Conservation (phyloP, 2,113 vertebrate genomes). For the Catagonus wagneri region DNA sequence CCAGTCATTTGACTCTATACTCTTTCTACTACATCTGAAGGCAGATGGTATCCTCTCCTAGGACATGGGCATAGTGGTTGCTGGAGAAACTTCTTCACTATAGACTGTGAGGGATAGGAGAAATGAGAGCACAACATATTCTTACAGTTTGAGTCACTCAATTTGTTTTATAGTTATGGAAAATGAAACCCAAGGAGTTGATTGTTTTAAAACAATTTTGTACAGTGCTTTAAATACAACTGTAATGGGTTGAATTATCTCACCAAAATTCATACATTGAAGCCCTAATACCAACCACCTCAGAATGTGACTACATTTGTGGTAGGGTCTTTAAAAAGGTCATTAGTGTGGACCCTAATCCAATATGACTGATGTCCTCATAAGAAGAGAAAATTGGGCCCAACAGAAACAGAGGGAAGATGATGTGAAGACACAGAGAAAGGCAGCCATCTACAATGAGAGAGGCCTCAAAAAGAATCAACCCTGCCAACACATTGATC, state of each 20-base stretch:
- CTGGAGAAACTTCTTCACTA: not conserved
- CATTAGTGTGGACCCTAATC: not conserved
- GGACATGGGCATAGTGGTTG: not conserved
- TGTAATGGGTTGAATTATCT: not conserved
- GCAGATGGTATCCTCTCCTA: not conserved
- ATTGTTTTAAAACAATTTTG: not conserved
- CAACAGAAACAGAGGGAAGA: not conserved
- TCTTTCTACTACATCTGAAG: not conserved
- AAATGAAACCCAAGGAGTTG: not conserved
- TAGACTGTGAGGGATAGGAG: not conserved
- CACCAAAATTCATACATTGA: not conserved
- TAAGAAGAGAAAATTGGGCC: not conserved
- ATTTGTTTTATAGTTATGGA: not conserved
- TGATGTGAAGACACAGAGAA: not conserved
- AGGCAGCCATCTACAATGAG: not conserved
- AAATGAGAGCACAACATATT: not conserved
- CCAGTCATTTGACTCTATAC: not conserved
- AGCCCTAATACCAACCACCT: not conserved
- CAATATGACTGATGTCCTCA: not conserved
- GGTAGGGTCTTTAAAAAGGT: not conserved
- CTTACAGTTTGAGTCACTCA: not conserved
- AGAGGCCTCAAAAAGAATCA: not conserved
- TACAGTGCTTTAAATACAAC: not conserved
- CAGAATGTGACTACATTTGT: not conserved
- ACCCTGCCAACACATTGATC: accelerated